A percentile compares a stretch with the other conserved stretches of the same genome.
Evolutionary conservation across 2,797 vertebrate genomes (phyloP).

Genomic region (Sebastes taczanowskii): DNA sequence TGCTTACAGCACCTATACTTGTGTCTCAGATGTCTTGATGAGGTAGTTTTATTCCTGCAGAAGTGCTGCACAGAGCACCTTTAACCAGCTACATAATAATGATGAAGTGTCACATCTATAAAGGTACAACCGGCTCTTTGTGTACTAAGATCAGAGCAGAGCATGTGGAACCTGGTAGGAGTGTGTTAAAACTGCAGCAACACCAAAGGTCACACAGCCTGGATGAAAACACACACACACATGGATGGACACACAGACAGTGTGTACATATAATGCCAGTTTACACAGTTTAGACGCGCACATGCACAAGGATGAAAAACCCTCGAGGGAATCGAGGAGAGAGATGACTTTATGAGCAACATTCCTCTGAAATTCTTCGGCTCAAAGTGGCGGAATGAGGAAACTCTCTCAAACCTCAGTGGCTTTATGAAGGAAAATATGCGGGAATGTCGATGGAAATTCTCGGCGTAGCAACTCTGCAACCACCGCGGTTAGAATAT

Average conservation of each 20-base stretch:
- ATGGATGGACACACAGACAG: neutral
- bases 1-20: neutral
- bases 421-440: slow-evolving; percentile 28
- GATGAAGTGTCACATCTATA: slow-evolving; percentile 28
- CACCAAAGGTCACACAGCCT: slow-evolving; percentile 34
- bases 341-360: slow-evolving; percentile 54
- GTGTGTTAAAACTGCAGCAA: slow-evolving; percentile 47
- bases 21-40: neutral
- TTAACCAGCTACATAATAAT: slow-evolving; percentile 11
- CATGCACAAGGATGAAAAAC: neutral
- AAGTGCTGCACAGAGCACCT: slow-evolving; percentile 5
- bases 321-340: slow-evolving; percentile 1
- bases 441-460: slow-evolving; percentile 27
- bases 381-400: slow-evolving; percentile 50
- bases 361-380: slow-evolving; percentile 69
- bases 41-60: neutral
- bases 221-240: neutral
- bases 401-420: slow-evolving; percentile 30
- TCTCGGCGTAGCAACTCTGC: slow-evolving; percentile 1
- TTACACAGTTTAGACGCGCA: neutral
- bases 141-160: slow-evolving; percentile 45
- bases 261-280: neutral
- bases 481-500: neutral
- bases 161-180: slow-evolving; percentile 45
- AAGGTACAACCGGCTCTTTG: slow-evolving; percentile 57